phyloP scores from a whole-genome alignment of 2,888 invertebrate genomes.

The Hesperia comma region DNA sequence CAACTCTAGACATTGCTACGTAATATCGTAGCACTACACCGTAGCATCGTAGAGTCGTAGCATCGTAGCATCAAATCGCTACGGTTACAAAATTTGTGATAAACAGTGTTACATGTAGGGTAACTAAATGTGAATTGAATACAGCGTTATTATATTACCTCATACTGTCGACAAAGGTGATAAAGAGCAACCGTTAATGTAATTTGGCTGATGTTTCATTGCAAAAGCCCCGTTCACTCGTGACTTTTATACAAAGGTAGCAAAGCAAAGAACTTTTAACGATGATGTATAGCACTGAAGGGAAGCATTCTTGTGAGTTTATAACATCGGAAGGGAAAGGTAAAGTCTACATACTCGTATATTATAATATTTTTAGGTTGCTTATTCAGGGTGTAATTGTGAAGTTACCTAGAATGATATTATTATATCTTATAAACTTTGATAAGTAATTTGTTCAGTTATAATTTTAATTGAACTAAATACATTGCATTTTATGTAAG shows the following conservation, averaged over 20 bases:
- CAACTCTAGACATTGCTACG: neutral
- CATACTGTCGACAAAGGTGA: neutral
- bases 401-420: too few species aligned
- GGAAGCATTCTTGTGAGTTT: neutral
- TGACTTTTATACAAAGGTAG: conserved; percentile 2
- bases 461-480: too few species aligned
- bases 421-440: too few species aligned
- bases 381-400: too few species aligned
- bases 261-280: conserved; percentile 11
- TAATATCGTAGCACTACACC: conserved; percentile 12
- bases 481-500: too few species aligned
- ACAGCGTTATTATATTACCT: conserved; percentile 3
- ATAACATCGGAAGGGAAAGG: neutral
- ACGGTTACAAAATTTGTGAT: neutral
- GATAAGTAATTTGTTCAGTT: too few species aligned
- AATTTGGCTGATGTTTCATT: conserved; percentile 1
- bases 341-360: too few species aligned
- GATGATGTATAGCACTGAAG: neutral
- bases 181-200: neutral
- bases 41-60: conserved; percentile 4
- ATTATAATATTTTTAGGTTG: too few species aligned
- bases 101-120: neutral
- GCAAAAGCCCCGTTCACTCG: neutral
- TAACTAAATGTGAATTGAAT: neutral
- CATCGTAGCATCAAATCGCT: conserved; percentile 9